Conservation (phyloP, 2,113 vertebrate species). For the Gadus chalcogrammus region DNA sequence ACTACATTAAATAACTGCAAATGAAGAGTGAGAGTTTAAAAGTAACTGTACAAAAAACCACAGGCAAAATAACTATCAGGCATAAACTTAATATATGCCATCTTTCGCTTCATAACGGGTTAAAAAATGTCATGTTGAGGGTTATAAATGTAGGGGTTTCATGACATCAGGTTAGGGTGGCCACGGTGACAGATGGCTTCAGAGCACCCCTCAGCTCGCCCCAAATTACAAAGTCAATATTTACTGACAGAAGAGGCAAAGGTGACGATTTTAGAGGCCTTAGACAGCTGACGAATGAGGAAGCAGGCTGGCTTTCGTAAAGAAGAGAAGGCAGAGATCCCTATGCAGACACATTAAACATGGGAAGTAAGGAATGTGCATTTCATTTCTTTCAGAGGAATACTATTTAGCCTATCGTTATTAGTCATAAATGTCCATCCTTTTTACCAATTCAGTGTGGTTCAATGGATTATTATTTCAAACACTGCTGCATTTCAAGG, state of each 20-base stretch:
- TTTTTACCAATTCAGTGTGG: neutral
- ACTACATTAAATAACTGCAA: too few species aligned
- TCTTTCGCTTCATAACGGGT: neutral
- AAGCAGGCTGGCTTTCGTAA: too few species aligned
- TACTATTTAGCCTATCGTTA: neutral
- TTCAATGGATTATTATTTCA: neutral
- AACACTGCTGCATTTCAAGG: constrained; percentile 9
- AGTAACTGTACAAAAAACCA: too few species aligned
- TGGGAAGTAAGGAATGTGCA: too few species aligned
- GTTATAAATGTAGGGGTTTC: neutral
- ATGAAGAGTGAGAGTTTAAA: too few species aligned
- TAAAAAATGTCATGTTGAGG: neutral
- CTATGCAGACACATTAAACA: too few species aligned
- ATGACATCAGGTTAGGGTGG: constrained; percentile 17
- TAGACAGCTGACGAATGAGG: constrained; percentile 7
- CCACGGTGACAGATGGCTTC: constrained; percentile 15
- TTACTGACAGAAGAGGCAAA: neutral
- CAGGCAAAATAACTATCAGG: too few species aligned
- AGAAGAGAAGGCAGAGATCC: too few species aligned
- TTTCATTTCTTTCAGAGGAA: too few species aligned
- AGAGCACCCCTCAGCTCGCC: neutral
- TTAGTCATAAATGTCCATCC: neutral
- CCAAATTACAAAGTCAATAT: constrained; percentile 10
- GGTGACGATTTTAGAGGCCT: constrained; percentile 1
- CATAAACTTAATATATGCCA: too few species aligned